Evolutionary conservation across 2,797 vertebrate genomes (phyloP).

Genomic region (Crocodylus rhombifer): DNA sequence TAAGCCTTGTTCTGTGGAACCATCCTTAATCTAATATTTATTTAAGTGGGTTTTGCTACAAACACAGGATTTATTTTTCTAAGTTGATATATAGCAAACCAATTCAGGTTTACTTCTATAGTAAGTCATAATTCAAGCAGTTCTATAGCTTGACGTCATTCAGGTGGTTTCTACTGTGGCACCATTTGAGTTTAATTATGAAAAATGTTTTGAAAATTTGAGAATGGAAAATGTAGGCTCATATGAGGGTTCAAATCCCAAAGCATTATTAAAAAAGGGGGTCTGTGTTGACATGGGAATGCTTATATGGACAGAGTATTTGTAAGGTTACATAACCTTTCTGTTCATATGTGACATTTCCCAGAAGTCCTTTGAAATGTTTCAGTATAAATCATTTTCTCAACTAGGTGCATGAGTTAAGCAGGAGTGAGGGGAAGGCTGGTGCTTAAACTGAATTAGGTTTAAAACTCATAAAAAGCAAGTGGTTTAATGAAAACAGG

Average conservation of each 20-base stretch:
- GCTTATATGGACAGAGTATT: not conserved
- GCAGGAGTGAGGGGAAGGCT: not conserved
- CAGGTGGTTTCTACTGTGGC: conserved; percentile 32
- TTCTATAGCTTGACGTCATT: not conserved
- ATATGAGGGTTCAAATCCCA: conserved; percentile 25
- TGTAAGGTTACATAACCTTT: conserved; percentile 35
- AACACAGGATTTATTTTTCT: conserved; percentile 13
- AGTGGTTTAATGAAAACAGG: conserved; percentile 30
- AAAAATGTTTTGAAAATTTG: not conserved
- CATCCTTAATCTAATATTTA: conserved; percentile 7
- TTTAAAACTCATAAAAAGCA: conserved; percentile 9
- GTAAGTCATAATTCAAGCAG: not conserved
- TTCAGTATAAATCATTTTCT: conserved; percentile 52
- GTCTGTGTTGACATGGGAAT: conserved; percentile 1
- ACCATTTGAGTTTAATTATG: conserved; percentile 45
- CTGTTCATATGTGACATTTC: conserved; percentile 11
- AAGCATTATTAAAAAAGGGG: conserved; percentile 7
- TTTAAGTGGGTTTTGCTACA: not conserved
- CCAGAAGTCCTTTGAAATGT: conserved; percentile 30
- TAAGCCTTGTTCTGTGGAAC: fast-evolving
- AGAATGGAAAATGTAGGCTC: conserved; percentile 29
- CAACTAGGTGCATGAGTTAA: not conserved
- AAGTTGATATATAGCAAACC: conserved; percentile 19
- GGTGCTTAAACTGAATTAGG: not conserved
- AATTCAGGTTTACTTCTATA: conserved; percentile 26